Base-by-base conservation (phyloP, 1,140 invertebrate species). In the Drosophila sulfurigaster region DNA sequence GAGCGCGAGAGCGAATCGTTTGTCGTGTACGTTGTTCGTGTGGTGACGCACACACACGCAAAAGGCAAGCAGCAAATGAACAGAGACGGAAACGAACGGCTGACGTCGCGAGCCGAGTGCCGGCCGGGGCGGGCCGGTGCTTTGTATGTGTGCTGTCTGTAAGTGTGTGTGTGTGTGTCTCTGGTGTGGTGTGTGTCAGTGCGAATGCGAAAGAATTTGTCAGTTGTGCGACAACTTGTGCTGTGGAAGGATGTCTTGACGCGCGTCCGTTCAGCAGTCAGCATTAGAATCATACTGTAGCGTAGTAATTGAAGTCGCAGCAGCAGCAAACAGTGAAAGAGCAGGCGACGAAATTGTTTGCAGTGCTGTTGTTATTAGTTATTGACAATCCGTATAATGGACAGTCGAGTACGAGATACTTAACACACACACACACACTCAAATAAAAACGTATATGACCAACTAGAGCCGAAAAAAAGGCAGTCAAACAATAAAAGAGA, bases 221-320 rank as follows among this genome's bases (percentile, higher is more conserved):
- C 80, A 92, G 91, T 92, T 92, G 89, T 90, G 76, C 81, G 79
- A 79, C 91, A 92, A 89, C 89, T 82, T 90, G 78, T 79, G 76
- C 86, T 88, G 79, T 68, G 86, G 63, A 78, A 86, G 81, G 82
- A 91, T 89, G 90, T 88, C 73, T 72, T 81, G 49, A 91, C 87
- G 87, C 85, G 85, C 85, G 85, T 82, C 78, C 83, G 85, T 70
- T 69, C 58, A 78, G 48, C 63, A 72, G 46, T 35, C 20, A 32
- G 28, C 16, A 20, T 7, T 41, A 45, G 48, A 30, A 66, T 16
- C 28, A 65, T 8, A 13, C 30, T 13, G 54, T 41, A 41, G 13
- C 20, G 13, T 30, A 56, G 10, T 35, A 52, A 25, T 25, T 25
- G 35, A 15, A 64, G 32, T 20, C 15, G 48, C 46, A 28, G 56